Percentiles rank a stretch among this genome's conserved stretches.
These are phyloP conservation scores for Atta cephalotes DNA, from an alignment of 1,140 invertebrate species.

Conservation along the genomic window DNA sequence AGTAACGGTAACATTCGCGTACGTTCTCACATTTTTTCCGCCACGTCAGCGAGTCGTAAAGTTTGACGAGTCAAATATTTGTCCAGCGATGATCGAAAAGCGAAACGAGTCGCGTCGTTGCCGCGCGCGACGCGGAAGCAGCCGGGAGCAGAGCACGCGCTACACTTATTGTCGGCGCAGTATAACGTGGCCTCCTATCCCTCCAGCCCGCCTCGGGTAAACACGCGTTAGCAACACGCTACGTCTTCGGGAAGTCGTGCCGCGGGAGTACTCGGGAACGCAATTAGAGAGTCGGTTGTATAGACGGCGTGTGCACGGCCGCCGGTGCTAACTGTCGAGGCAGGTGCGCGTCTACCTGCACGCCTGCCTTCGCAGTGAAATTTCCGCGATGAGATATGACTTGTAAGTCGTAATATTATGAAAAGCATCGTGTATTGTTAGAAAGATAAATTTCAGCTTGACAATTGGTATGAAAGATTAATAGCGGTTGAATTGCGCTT, in stretches of 20 bases:
- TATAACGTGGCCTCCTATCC: constrained; percentile 62
- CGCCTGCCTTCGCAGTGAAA: constrained; percentile 46
- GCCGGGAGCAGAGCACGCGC: constrained; percentile 62
- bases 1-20: constrained; percentile 43
- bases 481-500: not conserved
- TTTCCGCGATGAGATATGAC: constrained; percentile 62
- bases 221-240: constrained; percentile 67
- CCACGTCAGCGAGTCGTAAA: constrained; percentile 14
- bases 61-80: constrained; percentile 67
- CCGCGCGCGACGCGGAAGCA: constrained; percentile 56
- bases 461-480: constrained; percentile 22
- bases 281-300: constrained; percentile 76
- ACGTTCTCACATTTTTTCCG: constrained; percentile 31
- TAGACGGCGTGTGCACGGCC: constrained; percentile 62
- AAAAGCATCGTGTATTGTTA: constrained; percentile 33
- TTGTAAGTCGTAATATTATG: constrained; percentile 49
- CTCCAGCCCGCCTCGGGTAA: constrained; percentile 64
- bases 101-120: constrained; percentile 21
- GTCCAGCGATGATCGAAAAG: constrained; percentile 62
- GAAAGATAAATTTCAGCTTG: constrained; percentile 10
- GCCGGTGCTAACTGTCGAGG: constrained; percentile 72
- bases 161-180: constrained; percentile 71
- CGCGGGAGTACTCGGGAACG: constrained; percentile 74
- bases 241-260: constrained; percentile 71
- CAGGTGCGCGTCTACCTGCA: constrained; percentile 72